These are phyloP conservation scores for Gymnothorax javanicus DNA, from an alignment of 2,797 vertebrate species.

Conservation along the genomic window DNA sequence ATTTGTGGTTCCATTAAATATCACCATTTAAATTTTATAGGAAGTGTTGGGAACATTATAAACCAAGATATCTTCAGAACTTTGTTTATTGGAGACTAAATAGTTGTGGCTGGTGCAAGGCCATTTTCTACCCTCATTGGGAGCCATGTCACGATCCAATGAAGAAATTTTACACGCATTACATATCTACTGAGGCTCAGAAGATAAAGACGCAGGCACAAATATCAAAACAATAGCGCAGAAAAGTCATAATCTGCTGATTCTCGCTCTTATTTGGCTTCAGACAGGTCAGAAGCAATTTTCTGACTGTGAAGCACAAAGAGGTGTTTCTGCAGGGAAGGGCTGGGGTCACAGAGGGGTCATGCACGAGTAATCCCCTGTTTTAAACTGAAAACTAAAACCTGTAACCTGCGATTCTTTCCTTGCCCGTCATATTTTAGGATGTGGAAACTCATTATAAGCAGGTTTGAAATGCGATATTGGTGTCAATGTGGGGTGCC, in stretches of 20 bases:
- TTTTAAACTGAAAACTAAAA: not conserved
- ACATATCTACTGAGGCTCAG: not conserved
- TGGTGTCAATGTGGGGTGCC: not conserved
- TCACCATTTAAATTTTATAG: too few species aligned
- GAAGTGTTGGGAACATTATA: not conserved
- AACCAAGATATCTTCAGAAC: not conserved
- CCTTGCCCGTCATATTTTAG: too few species aligned
- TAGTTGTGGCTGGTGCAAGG: not conserved
- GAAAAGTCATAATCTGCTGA: not conserved
- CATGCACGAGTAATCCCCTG: not conserved
- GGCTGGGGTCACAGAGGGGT: not conserved
- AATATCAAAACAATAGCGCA: not conserved
- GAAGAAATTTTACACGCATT: not conserved
- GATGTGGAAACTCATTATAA: not conserved
- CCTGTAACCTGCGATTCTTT: not conserved
- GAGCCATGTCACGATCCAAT: not conserved
- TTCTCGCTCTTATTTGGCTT: not conserved
- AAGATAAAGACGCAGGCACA: not conserved
- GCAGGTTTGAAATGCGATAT: not conserved
- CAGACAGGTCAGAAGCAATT: constrained; percentile 1
- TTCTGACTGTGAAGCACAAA: not conserved
- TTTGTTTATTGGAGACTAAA: not conserved
- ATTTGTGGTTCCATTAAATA: too few species aligned
- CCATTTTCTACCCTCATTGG: not conserved
- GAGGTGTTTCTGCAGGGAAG: not conserved